Evolutionary conservation across 1,140 invertebrate species (phyloP), one percentile per base, ranked within the genome.

Genomic region (Mya arenaria): DNA sequence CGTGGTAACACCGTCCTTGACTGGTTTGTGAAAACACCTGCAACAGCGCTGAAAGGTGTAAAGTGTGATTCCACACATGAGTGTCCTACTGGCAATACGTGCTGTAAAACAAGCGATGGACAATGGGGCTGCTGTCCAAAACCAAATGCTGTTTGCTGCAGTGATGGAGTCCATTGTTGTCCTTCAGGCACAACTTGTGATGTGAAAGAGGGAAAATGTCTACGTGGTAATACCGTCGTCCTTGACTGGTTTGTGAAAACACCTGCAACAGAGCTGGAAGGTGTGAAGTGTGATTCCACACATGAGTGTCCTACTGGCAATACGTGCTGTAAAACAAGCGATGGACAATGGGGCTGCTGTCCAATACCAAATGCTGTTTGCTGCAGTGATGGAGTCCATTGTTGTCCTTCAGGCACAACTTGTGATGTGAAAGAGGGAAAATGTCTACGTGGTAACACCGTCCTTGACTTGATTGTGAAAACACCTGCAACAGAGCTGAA

Each of bases 261-360:
- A 78, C 77, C 68, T 69, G 80, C 85, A 17, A 73, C 10, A 0
- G n/a, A n/a, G 6, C 19, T 28, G 10, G 25, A 15, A 10, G 28
- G n/a, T 30, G 30, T 28, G 6, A 4, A 44, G 17, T 39, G 37
- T 69, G 48, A 32, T 74, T 66, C 28, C 19, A 69, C 69, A 39
- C 44, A 52, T 62, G 80, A 89, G 52, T 93, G 92, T 83, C 91
- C 91, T 3, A 82, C 85, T 83, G 85, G 82, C 15, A 84, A 84
- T 30, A 93, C 92, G n/a, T 93, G 92, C 75, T 93, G 92, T 83
- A 82, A 87, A 58, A 32, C 91, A 19, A 66, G 32, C 3, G 55
- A 62, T 56, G 90, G 86, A 15, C 39, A 85, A 10, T 93, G 78
- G 52, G 92, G 91, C 32, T 93, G 92, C 63, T 94, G 93, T 84